phyloP scores from a whole-genome alignment of 2,113 vertebrate species.

The Stercorarius parasiticus region DNA sequence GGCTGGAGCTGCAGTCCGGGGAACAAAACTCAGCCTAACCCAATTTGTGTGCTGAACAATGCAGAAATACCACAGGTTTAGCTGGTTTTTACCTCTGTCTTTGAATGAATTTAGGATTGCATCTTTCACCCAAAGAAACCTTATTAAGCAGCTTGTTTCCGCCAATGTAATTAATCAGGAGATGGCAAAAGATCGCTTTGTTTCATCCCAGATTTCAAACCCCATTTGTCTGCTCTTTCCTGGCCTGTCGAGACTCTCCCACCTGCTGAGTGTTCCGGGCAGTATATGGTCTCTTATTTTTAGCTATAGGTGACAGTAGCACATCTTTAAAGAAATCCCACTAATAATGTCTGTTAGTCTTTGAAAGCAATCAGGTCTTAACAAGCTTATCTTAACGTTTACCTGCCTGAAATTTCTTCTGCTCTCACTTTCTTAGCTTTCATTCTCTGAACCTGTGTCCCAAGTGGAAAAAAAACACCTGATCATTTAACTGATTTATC shows the following conservation, averaged over 20 bases:
- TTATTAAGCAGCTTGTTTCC: background rate
- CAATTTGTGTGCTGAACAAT: background rate
- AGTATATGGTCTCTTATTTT: background rate
- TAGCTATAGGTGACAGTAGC: background rate
- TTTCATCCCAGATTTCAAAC: background rate
- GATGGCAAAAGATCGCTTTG: background rate
- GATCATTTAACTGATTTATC: background rate
- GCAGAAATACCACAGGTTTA: background rate
- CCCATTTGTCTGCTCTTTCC: background rate
- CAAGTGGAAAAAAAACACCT: background rate
- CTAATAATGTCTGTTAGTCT: background rate
- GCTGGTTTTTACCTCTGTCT: background rate
- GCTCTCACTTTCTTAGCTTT: background rate
- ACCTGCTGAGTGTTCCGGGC: background rate
- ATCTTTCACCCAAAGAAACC: background rate
- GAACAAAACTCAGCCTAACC: background rate
- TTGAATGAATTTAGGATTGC: background rate
- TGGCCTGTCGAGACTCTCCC: background rate
- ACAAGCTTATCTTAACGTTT: background rate
- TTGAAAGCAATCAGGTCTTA: background rate
- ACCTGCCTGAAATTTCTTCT: background rate
- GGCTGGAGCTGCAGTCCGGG: background rate
- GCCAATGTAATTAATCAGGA: background rate
- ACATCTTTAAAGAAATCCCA: background rate
- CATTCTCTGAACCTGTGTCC: background rate